These are phyloP conservation scores for Hypomecis punctinalis DNA, from an alignment of 2,888 invertebrate species.

Conservation along the genomic window DNA sequence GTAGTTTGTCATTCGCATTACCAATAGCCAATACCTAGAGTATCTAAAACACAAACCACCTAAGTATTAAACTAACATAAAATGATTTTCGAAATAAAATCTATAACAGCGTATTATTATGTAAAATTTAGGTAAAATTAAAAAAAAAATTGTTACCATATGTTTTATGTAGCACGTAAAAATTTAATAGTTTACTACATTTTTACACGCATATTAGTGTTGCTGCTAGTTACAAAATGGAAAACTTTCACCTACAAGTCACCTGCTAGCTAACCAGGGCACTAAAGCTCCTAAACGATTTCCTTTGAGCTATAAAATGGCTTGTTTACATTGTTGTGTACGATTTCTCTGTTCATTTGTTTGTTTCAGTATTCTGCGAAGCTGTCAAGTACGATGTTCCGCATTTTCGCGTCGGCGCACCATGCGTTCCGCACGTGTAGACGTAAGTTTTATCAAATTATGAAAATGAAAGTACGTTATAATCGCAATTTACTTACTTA, in stretches of 20 bases:
- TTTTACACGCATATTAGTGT: neutral
- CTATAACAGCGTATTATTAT: no score
- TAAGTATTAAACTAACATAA: no score
- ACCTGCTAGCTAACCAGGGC: neutral
- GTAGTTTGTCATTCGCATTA: no score
- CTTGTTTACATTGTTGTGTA: constrained; percentile 30
- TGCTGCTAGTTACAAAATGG: constrained; percentile 15
- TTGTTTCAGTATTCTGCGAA: constrained; percentile 27
- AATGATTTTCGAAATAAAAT: no score
- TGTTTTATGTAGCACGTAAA: no score
- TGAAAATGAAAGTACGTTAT: neutral
- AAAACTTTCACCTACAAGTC: constrained; percentile 22
- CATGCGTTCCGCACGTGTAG: neutral
- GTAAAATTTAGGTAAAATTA: no score
- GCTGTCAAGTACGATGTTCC: constrained; percentile 17
- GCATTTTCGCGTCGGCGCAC: constrained; percentile 13
- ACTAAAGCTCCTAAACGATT: constrained; percentile 28
- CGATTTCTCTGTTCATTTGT: constrained; percentile 25
- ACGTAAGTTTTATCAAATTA: neutral
- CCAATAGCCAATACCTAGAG: no score
- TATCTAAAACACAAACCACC: no score
- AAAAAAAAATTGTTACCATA: no score
- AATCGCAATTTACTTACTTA: no score
- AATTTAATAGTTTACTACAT: no score
- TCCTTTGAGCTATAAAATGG: constrained; percentile 27